phyloP scores from a whole-genome alignment of 2,888 invertebrate species.

The Pseudeuparius sepicola region DNA sequence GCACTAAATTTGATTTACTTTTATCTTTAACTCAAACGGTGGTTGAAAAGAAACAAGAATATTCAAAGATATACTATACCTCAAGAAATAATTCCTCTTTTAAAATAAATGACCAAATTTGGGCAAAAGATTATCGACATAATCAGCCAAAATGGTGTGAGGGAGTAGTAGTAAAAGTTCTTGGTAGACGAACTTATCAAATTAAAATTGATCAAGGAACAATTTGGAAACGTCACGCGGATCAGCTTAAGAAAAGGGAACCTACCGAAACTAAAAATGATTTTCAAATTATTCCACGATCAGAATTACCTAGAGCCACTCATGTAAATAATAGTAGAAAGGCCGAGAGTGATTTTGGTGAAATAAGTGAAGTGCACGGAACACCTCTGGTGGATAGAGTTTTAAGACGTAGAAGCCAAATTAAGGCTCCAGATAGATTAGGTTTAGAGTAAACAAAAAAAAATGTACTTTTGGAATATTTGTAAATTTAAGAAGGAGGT shows the following conservation, averaged over 20 bases:
- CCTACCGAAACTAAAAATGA: too few species aligned
- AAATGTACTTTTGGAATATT: background rate
- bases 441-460: background rate
- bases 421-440: conserved; percentile 1
- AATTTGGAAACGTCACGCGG: conserved; percentile 1
- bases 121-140: conserved; percentile 1
- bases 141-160: conserved; percentile 6
- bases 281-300: conserved; percentile 1
- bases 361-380: too few species aligned
- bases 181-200: background rate
- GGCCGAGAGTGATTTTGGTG: too few species aligned
- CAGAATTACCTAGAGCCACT: too few species aligned
- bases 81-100: background rate
- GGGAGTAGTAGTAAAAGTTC: background rate
- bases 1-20: background rate
- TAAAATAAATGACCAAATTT: background rate
- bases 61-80: background rate
- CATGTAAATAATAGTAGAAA: too few species aligned
- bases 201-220: conserved; percentile 1
- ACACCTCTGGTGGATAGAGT: too few species aligned
- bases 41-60: conserved; percentile 1
- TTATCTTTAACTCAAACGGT: background rate
- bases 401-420: background rate
- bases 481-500: conserved; percentile 1
- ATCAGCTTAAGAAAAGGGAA: conserved; percentile 4